Evolutionary conservation across 2,797 vertebrate species (phyloP), one percentile per base, ranked within the genome.

Genomic region (Lateolabrax maculatus): DNA sequence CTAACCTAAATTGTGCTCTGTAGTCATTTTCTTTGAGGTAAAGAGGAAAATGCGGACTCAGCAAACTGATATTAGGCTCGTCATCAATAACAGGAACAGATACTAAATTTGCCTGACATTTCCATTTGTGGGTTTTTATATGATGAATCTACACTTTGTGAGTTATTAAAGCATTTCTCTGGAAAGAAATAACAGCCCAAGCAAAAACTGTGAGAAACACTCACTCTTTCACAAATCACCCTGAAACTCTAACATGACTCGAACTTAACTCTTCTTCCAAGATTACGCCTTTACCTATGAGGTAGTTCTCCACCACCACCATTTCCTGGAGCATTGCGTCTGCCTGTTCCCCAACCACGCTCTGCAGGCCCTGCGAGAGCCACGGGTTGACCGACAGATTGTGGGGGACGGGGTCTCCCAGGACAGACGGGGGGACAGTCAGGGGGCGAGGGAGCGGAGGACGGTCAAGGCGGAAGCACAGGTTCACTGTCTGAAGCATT

Each of bases 391-490:
- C 39, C 0, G 71, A 1, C 57, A 90, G 88, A 1, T 27, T 61
- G 13, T 60, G 79, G 7, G 48, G 27, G 43, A 37, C 21, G 11
- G 1, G 1, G 25, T 36, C 16, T 21, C 4, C 75, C 7, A 93
- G 55, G 48, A 88, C 34, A 9, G 66, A 81, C 0, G 70, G 1
- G 3, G 93, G 88, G 15, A 95, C 58, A 0, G 69, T 3, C 56
- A 58, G 31, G 37, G 76, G 66, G 72, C 64, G 4, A 5, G 82
- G 81, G 70, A 94, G 92, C 7, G 87, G 79, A 65, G 93, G 92
- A 5, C 84, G 81, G 46, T 99, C 97, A 6, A 99, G 89, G 43
- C 94, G 92, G 72, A 98, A 88, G 84, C 97, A 99, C 36, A 94
- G 8, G 65, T 94, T 90, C 81, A 99, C 86, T 0, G 5, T 77